Conservation (phyloP, 2,113 vertebrate genomes). For the Burhinus oedicnemus region DNA sequence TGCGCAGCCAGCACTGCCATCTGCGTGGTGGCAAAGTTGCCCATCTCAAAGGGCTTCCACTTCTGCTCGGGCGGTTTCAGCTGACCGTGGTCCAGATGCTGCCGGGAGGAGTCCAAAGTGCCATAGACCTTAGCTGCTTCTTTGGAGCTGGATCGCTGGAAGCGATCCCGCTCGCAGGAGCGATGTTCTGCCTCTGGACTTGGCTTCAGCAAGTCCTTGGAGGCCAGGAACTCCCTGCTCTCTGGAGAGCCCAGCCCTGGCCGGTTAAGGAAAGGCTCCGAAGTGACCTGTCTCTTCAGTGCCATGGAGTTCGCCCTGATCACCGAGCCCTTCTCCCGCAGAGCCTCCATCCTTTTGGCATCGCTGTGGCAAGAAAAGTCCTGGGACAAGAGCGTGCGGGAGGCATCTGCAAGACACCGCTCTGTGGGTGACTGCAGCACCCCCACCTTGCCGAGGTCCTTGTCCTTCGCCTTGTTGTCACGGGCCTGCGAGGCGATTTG, state of each 20-base stretch:
- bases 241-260: slow-evolving; percentile 83
- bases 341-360: slow-evolving; percentile 74
- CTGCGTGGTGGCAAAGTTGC: slow-evolving; percentile 90
- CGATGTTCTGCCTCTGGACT: slow-evolving; percentile 78
- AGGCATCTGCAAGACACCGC: slow-evolving; percentile 70
- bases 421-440: slow-evolving; percentile 78
- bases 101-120: slow-evolving; percentile 74
- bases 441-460: slow-evolving; percentile 73
- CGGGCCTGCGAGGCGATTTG: slow-evolving; percentile 93
- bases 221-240: slow-evolving; percentile 76
- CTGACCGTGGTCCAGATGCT: slow-evolving; percentile 67
- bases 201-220: slow-evolving; percentile 85
- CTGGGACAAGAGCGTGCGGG: slow-evolving; percentile 73
- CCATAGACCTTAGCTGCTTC: slow-evolving; percentile 76
- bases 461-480: slow-evolving; percentile 84
- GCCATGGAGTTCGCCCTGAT: slow-evolving; percentile 86
- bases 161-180: slow-evolving; percentile 73
- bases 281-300: slow-evolving; percentile 79
- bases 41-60: slow-evolving; percentile 92
- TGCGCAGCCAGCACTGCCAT: slow-evolving; percentile 91
- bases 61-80: slow-evolving; percentile 82
- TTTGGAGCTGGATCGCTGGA: slow-evolving; percentile 69
- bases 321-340: slow-evolving; percentile 89
- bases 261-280: slow-evolving; percentile 74
- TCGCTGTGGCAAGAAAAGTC: slow-evolving; percentile 80